Base-by-base conservation (phyloP, 2,797 vertebrate species). In the Euphonia xanthogaster region DNA sequence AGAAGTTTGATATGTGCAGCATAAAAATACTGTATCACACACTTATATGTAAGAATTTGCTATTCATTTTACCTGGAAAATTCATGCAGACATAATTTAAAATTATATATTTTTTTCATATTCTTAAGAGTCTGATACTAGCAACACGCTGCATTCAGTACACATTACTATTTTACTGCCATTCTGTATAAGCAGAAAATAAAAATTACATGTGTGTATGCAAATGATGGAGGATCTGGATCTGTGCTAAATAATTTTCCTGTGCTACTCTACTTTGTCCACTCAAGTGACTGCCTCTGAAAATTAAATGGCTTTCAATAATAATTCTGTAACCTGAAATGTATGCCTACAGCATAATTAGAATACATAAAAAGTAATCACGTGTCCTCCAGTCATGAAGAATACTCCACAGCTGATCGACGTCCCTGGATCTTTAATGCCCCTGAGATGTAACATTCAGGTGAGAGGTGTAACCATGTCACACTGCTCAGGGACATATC, bases 271-370 rank as follows among this genome's bases (percentile, higher is more conserved):
- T 77, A 84, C 74, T 66, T 97, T 97, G 96, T 97, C 95, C 95
- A 97, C 83, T 96, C 71, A 83, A 95, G 91, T 97, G 97, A 96
- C 89, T 97, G 92, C 76, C 90, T 96, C 93, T 96, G 95, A 97
- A 97, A 97, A 97, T 97, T 97, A 98, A 97, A 97, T 94, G 66
- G 80, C 96, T 98, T 98, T 96, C 95, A 97, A 94, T 97, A 97
- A 97, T 97, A 97, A 92, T 65, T 95, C 91, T 96, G 87, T 95
- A 97, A 97, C 91, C 76, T 96, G 94, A 96, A 97, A 97, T 88
- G 57, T 96, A 97, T 98, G 95, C 94, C 96, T 75, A 54, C 85
- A 86, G 95, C 73, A 96, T 97, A 98, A 97, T 98, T 97, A 97
- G 70, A 96, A 37, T 96, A 84, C 97, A 97, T 96, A 96, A 97